Evolutionary conservation across 1,140 invertebrate genomes (phyloP), one percentile per base, ranked within the genome.

Genomic region (Drosophila micromelanica): DNA sequence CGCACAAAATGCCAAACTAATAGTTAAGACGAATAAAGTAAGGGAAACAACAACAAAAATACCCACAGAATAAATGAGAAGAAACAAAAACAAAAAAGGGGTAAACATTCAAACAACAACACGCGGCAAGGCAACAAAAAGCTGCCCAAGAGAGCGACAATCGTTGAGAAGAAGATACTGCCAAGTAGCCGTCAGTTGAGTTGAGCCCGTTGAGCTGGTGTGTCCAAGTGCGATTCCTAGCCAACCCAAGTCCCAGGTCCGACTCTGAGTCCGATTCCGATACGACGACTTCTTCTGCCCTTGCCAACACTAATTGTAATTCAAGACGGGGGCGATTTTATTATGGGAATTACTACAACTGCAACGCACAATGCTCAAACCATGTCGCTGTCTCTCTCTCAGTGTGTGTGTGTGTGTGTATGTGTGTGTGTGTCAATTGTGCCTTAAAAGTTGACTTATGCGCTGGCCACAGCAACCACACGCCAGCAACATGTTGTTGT

Each of bases 1-100:
- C 90, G 90, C 90, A 91, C 90, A 91, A 91, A 91, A 91, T 91
- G 76, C 87, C 87, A 85, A 91, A 91, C 84, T 91, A 91, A 91
- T 91, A 89, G 89, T 90, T 91, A 85, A 84, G 69, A 63, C 63
- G 74, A 90, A 91, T 77, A 51, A 46, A 60, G 32, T 27, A 68
- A 35, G 30, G 49, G 49, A 23, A 49, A 46, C 6, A 12, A 54
- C 74, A 74, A 71, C 45, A 54, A 32, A 54, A 40, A 61, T 35
- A 35, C 55, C 61, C 40, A 52, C 38, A 32, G 43, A 46, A 32
- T 60, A 42, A 49, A 51, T 49, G 23, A 49, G 46, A 9, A 35
- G 20, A 17, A 8, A 46, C 17, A 49, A 46, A 17, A 8, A 57
- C 37, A 37, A 48, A 30, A 43, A 70, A 67, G 57, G 45, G 54